Base-by-base conservation (phyloP, 2,888 invertebrate genomes). In the Ectobius pallidus region DNA sequence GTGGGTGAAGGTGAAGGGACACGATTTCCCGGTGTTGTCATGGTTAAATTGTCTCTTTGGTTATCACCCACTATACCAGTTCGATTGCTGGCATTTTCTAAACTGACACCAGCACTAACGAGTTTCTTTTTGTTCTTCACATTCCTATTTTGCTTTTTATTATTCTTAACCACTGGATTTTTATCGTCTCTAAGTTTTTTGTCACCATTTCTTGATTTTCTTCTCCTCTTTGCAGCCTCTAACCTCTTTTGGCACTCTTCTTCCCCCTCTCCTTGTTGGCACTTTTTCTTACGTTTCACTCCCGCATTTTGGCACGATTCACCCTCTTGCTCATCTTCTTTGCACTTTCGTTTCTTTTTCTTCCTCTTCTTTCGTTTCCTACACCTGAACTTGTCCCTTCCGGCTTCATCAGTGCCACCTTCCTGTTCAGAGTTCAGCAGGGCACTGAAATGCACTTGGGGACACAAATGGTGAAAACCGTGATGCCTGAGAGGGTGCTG, bases 291-390 rank as follows among this genome's bases (percentile, higher is more conserved):
- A 58, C 79, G 78, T 9, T 55, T 55, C 25, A 67, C 73, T 22
- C 25, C 69, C 34, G 32, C 85, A 86, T 81, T 83, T 84, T 80
- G 84, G 83, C 79, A 77, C 77, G 78, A 84, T 82, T 80, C 84
- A 80, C 82, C 83, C 80, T 85, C 85, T 81, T 70, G 34, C 73
- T 81, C 80, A 44, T 80, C 81, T 14, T 80, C 79, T 62, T 78
- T 77, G 72, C 83, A 83, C 4, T 78, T 78, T 34, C 69, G 70
- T 58, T 69, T 76, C 71, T 61, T 72, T 74, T 74, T 86, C 84
- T 86, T 86, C 76, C 84, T 80, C 78, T 85, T 86, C 78, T 85
- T 85, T 32, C 85, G 81, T 75, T 84, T 84, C 49, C 85, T 83
- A 78, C 86, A 86, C 58, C 84, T 82, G 74, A 84, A 84, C 73